These are phyloP conservation scores for Leucoraja ocellata DNA, from an alignment of 2,797 vertebrate genomes.

Conservation along the genomic window DNA sequence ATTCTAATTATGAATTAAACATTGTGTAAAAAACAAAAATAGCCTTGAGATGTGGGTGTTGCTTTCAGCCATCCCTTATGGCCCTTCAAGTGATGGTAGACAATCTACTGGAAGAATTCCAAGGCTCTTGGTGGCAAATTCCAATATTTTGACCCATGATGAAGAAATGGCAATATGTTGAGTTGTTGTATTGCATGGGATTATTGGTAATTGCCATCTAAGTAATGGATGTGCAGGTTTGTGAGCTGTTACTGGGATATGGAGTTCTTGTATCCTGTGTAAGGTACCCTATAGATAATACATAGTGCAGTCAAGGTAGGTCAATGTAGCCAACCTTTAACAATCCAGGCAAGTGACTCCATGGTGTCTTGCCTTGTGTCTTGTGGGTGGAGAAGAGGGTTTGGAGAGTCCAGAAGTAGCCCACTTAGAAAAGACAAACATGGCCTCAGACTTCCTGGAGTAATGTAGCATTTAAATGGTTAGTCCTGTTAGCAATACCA, in stretches of 20 bases:
- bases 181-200: neutral
- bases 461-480: neutral
- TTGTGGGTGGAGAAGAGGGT: neutral
- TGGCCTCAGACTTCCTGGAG: neutral
- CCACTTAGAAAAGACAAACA: neutral
- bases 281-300: neutral
- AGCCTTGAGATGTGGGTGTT: neutral
- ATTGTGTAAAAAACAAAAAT: neutral
- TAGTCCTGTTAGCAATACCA: neutral
- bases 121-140: neutral
- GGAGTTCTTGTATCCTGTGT: neutral
- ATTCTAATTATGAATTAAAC: neutral
- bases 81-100: neutral
- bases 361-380: neutral
- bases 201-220: neutral
- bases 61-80: neutral
- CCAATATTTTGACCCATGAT: neutral
- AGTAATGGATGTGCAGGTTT: neutral
- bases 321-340: neutral
- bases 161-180: neutral
- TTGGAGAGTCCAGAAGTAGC: neutral
- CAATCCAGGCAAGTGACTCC: no score
- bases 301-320: neutral
- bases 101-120: neutral
- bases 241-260: neutral